A percentile compares a stretch with the other conserved stretches of the same genome.
These are phyloP conservation scores for Diaprepes abbreviatus DNA, from an alignment of 2,888 invertebrate genomes.

Conservation along the genomic window DNA sequence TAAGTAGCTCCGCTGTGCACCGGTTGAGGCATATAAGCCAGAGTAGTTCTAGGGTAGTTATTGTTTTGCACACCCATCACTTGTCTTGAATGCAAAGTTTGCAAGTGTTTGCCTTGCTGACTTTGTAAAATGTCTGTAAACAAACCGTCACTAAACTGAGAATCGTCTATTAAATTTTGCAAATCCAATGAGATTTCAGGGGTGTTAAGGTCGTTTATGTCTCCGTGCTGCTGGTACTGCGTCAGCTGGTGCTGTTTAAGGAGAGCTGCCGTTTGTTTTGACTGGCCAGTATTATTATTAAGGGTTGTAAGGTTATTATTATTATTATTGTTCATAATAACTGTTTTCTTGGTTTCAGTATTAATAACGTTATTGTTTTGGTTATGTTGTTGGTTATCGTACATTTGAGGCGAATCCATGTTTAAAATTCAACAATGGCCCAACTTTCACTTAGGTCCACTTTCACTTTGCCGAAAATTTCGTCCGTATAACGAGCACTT, in stretches of 20 bases:
- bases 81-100: slow-evolving; percentile 67
- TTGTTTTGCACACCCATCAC: slow-evolving; percentile 62
- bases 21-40: slow-evolving; percentile 94
- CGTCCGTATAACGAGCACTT: slow-evolving; percentile 36
- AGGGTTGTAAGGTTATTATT: slow-evolving; percentile 69
- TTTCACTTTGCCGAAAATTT: slow-evolving; percentile 60
- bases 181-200: slow-evolving; percentile 94
- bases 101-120: slow-evolving; percentile 67
- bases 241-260: slow-evolving; percentile 80
- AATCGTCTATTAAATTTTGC: slow-evolving; percentile 92
- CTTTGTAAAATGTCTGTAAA: slow-evolving; percentile 86
- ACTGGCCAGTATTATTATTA: slow-evolving; percentile 68
- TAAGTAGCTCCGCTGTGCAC: slow-evolving; percentile 85
- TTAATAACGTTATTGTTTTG: slow-evolving; percentile 74
- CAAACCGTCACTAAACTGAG: slow-evolving; percentile 88
- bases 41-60: slow-evolving; percentile 77
- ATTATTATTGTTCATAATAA: slow-evolving; percentile 66
- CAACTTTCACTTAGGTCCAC: slow-evolving; percentile 63
- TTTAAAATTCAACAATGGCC: slow-evolving; percentile 49
- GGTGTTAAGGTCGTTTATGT: slow-evolving; percentile 90
- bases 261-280: slow-evolving; percentile 71
- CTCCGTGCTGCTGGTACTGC: slow-evolving; percentile 81
- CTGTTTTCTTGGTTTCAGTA: slow-evolving; percentile 69
- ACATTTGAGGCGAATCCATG: slow-evolving; percentile 91
- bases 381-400: slow-evolving; percentile 77